A percentile compares a stretch with the other conserved stretches of the same genome.
phyloP scores from a whole-genome alignment of 2,113 vertebrate genomes.

The Eulemur macaco region DNA sequence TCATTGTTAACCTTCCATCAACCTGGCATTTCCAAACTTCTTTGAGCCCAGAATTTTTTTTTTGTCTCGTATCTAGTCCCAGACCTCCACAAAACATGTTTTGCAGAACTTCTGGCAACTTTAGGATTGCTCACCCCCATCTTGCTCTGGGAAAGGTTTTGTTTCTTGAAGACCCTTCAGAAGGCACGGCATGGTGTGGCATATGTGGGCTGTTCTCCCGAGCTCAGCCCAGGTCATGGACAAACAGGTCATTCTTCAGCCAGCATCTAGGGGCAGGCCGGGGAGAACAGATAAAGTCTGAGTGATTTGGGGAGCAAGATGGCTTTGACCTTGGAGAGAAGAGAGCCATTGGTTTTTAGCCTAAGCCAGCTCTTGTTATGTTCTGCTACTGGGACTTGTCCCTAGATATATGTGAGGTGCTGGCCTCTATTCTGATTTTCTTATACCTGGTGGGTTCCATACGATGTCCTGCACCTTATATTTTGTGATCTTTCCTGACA shows the following conservation, averaged over 20 bases:
- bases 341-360: neutral
- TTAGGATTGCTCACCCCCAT: neutral
- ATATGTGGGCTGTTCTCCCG: neutral
- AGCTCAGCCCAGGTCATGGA: neutral
- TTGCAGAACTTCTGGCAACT: neutral
- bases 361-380: neutral
- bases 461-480: rapidly evolving
- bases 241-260: neutral
- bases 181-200: rapidly evolving
- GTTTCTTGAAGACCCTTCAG: neutral
- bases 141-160: neutral
- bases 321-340: neutral
- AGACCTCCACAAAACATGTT: neutral
- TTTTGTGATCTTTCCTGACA: neutral
- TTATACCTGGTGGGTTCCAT: neutral
- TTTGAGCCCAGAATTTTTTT: neutral
- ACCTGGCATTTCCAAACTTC: neutral
- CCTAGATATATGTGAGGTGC: neutral
- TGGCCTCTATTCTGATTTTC: neutral
- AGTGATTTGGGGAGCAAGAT: neutral
- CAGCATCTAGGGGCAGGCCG: neutral
- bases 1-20: neutral
- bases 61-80: neutral
- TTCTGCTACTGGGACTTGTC: neutral
- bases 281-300: rapidly evolving